Evolutionary conservation across 1,140 invertebrate species (phyloP).

Genomic region (Euura lappo): DNA sequence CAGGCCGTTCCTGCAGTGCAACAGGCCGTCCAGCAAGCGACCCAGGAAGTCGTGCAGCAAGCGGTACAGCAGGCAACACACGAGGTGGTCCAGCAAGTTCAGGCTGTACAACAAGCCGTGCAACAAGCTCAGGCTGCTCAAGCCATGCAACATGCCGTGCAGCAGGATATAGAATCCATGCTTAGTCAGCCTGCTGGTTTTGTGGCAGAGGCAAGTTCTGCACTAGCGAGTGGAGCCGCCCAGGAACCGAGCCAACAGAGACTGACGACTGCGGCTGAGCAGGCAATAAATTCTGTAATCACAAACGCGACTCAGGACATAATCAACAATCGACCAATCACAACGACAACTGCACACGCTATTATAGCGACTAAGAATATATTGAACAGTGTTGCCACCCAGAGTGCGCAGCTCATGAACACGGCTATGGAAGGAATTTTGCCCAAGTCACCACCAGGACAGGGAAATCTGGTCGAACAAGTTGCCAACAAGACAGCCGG

Average conservation of each 20-base stretch:
- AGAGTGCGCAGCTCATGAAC: slow-evolving; percentile 58
- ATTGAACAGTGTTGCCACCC: slow-evolving; percentile 55
- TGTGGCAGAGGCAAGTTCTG: slow-evolving; percentile 56
- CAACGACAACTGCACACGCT: slow-evolving; percentile 54
- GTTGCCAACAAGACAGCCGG: slow-evolving; percentile 50
- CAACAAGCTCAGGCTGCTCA: slow-evolving; percentile 61
- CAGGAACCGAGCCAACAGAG: slow-evolving; percentile 54
- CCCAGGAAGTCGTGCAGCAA: slow-evolving; percentile 65
- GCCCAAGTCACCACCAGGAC: slow-evolving; percentile 51
- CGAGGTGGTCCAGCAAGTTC: slow-evolving; percentile 49
- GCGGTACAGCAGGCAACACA: slow-evolving; percentile 60
- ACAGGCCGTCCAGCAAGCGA: slow-evolving; percentile 65
- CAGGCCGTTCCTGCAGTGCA: slow-evolving; percentile 61
- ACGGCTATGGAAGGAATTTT: slow-evolving; percentile 55
- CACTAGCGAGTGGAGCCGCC: slow-evolving; percentile 51
- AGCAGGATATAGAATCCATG: slow-evolving; percentile 57
- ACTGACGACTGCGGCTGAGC: slow-evolving; percentile 54
- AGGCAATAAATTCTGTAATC: slow-evolving; percentile 56
- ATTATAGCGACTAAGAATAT: slow-evolving; percentile 60
- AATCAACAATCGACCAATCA: slow-evolving; percentile 55
- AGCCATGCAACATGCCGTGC: slow-evolving; percentile 56
- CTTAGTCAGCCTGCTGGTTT: slow-evolving; percentile 53
- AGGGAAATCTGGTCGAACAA: slow-evolving; percentile 52
- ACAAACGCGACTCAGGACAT: slow-evolving; percentile 57
- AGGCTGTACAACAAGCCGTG: slow-evolving; percentile 67